These are phyloP conservation scores for Napeogenes inachia DNA, from an alignment of 2,888 invertebrate genomes.

Conservation along the genomic window DNA sequence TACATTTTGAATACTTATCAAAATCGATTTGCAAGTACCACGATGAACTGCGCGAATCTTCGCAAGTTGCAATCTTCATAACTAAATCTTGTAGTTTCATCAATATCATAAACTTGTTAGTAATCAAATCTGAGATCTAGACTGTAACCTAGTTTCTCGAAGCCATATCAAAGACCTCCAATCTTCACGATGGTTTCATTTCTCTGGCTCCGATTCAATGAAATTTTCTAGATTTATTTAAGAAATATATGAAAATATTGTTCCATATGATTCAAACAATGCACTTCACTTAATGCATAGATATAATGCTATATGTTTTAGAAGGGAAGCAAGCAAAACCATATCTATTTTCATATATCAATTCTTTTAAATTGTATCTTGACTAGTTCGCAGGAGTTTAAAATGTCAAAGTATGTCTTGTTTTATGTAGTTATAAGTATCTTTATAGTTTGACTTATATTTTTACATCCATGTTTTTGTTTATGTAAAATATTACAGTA, in stretches of 20 bases:
- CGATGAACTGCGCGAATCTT: neutral
- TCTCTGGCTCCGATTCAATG: slow-evolving; percentile 26
- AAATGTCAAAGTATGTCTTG: no score
- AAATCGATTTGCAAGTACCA: neutral
- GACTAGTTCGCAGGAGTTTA: no score
- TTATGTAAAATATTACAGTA: no score
- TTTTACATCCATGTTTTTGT: no score
- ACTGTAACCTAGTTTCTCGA: slow-evolving; percentile 23
- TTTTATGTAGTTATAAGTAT: no score
- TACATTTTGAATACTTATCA: neutral
- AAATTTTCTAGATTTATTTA: slow-evolving; percentile 24
- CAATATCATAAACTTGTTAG: slow-evolving; percentile 13
- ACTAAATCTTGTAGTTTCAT: slow-evolving; percentile 12
- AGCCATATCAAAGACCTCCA: slow-evolving; percentile 21
- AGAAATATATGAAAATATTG: slow-evolving; percentile 18
- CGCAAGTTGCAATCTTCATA: neutral
- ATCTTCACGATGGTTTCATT: slow-evolving; percentile 25
- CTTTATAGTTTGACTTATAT: no score
- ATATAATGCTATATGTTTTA: neutral
- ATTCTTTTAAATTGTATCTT: no score
- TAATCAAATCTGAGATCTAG: slow-evolving; percentile 21
- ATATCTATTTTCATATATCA: no score
- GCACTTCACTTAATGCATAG: neutral
- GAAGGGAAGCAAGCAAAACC: neutral
- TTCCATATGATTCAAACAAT: neutral